Base-by-base conservation (phyloP, 2,888 invertebrate species). In the Epicampocera succincta region DNA sequence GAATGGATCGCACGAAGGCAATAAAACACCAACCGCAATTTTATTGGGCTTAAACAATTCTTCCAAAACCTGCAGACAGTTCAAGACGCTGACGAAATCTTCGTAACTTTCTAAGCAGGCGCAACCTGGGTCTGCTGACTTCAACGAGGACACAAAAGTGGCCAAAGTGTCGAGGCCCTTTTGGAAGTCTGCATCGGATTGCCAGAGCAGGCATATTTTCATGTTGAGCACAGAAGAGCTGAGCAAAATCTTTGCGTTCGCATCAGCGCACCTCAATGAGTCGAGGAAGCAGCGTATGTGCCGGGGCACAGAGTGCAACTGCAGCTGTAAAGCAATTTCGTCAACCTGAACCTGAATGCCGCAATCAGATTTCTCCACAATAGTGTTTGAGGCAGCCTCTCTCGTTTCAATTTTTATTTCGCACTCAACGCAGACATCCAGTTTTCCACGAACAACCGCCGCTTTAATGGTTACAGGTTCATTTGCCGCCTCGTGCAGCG, bases 51-150 rank as follows among this genome's bases (percentile, higher is more conserved):
- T 86, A 19, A 87, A 85, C 6, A 88, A 83, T 8, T 86, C 76
- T 69, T 86, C 85, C 9, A 90, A 77, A 9, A 84, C 85, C 12
- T 85, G 83, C 17, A 90, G 69, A 71, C 88, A 87, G 0, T 84
- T 85, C 82, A 90, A 85, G 1, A 87, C 86, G 12, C 85, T 86
- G 0, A 88, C 89, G 58, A 90, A 87, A 19, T 85, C 81, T 21
- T 89, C 88, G 72, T 90, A 90, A 65, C 83, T 87, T 6, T 87
- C 84, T 2, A 82, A 44, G 3, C 66, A 38, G 0, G 58, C 58
- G 48, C 56, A 13, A 13, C 63, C 48, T 0, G 13, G 13, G 6
- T 13, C 25, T 3, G 58, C 54, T 0, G 76, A 9, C 17, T 81
- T 74, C 1, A 80, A 79, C 15, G 69, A 68, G 25, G 84, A 83